Evolutionary conservation across 2,113 vertebrate genomes (phyloP), one percentile per base, ranked within the genome.

Genomic region (Otocyon megalotis): DNA sequence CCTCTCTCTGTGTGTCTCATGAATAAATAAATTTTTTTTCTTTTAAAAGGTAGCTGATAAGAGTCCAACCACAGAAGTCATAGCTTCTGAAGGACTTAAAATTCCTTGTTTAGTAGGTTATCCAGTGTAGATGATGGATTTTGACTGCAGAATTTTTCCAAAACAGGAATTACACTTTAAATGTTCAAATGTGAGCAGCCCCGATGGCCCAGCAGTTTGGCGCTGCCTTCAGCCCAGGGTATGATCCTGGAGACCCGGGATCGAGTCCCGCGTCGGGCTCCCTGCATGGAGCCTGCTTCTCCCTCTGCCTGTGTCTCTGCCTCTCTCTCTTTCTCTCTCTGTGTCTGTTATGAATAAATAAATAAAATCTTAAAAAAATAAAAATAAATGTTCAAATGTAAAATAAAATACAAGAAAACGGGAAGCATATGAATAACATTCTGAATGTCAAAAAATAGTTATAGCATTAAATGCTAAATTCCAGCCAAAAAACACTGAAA

Each of bases 141-240:
- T 22, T 77, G 35, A 79, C 30, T 77, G 53, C 2, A 88, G 74
- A 96, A 87, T 63, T 53, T 89, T 14, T 76, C 89, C n/a, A 89
- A 92, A 82, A 20, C 35, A 93, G 37, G 37, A 94, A 60, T 89
- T 93, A 96, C 24, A 84, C n/a, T 81, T 93, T 84, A 26, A 74
- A 97, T 88, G 5, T 86, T 92, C 84, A 97, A 86, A 92, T 17
- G 24, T 90, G 43, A 43, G 43, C 43, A 43, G 7, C 43, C 43
- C 43, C 6, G 6, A 43, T 43, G 6, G 43, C 43, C 43, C 43
- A 43, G 43, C 43, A 43, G 43, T 43, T 43, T 43, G 43, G 43
- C 43, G 5, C 43, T 43, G 43, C 43, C 43, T 43, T 43, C 5
- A 43, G 43, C 43, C 43, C 1, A 7, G 43, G 43, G 43, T 43